Percentiles rank a stretch among this genome's conserved stretches.
Conservation (phyloP, 2,113 vertebrate species). For the Daphoenositta chrysoptera region DNA sequence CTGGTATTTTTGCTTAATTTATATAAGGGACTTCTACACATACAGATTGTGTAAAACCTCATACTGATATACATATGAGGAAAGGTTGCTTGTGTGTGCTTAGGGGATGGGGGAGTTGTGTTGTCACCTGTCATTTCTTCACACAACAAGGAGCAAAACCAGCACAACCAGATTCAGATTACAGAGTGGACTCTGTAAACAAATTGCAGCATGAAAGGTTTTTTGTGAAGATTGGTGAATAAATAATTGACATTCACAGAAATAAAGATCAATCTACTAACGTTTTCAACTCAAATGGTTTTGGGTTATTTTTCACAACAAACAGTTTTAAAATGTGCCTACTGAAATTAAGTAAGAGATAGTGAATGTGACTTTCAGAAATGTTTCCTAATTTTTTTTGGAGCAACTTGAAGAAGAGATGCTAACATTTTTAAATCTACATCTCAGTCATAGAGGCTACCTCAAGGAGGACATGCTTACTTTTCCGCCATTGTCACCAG, state of each 20-base stretch:
- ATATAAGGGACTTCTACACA: not conserved
- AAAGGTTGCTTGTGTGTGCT: not conserved
- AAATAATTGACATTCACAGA: not conserved
- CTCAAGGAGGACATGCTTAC: not conserved
- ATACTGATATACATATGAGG: not conserved
- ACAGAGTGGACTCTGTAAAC: not conserved
- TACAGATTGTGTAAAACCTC: not conserved
- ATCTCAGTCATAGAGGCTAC: not conserved
- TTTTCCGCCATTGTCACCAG: not conserved
- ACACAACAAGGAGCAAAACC: not conserved
- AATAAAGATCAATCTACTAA: not conserved
- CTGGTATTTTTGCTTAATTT: not conserved
- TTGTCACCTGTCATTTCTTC: not conserved
- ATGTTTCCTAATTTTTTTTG: not conserved
- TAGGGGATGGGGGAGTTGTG: not conserved
- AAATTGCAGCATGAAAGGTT: not conserved
- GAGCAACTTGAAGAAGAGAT: not conserved
- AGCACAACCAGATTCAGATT: not conserved
- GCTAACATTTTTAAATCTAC: not conserved
- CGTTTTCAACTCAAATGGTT: not conserved
- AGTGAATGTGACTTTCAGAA: not conserved
- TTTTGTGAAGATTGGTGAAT: not conserved
- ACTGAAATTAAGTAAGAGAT: not conserved
- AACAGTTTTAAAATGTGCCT: not conserved
- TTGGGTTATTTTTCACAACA: not conserved